Evolutionary conservation across 2,888 invertebrate species (phyloP).

Genomic region (Danaus chrysippus): DNA sequence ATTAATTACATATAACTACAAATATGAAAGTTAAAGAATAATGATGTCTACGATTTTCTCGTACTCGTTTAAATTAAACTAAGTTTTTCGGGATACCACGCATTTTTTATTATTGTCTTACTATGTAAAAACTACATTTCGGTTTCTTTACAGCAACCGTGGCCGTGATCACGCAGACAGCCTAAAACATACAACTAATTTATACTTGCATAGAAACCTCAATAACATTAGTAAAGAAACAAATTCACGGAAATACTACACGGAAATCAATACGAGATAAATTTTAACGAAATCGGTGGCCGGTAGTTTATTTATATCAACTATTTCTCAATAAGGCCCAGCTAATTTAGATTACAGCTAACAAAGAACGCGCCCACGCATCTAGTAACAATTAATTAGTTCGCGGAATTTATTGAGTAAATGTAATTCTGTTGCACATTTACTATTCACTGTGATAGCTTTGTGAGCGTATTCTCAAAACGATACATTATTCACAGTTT

Average conservation of each 20-base stretch:
- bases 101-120: too few relatives aligned
- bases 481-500: background rate
- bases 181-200: too few relatives aligned
- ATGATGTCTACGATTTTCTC: too few relatives aligned
- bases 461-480: background rate
- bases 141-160: too few relatives aligned
- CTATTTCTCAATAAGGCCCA: constrained; percentile 5
- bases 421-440: background rate
- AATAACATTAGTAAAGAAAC: background rate
- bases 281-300: background rate
- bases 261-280: constrained; percentile 2
- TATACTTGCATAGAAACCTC: background rate
- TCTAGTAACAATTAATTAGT: background rate
- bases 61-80: too few relatives aligned
- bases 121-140: too few relatives aligned
- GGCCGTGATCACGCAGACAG: too few relatives aligned
- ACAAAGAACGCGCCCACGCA: constrained; percentile 5
- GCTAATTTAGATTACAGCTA: constrained; percentile 6
- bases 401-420: background rate
- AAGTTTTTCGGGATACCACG: too few relatives aligned
- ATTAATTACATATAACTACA: too few relatives aligned
- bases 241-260: background rate
- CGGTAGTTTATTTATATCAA: constrained; percentile 6
- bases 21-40: too few relatives aligned
- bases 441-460: too few relatives aligned